Evolutionary conservation across 2,888 invertebrate species (phyloP).

Genomic region (Nomada goodeniana): DNA sequence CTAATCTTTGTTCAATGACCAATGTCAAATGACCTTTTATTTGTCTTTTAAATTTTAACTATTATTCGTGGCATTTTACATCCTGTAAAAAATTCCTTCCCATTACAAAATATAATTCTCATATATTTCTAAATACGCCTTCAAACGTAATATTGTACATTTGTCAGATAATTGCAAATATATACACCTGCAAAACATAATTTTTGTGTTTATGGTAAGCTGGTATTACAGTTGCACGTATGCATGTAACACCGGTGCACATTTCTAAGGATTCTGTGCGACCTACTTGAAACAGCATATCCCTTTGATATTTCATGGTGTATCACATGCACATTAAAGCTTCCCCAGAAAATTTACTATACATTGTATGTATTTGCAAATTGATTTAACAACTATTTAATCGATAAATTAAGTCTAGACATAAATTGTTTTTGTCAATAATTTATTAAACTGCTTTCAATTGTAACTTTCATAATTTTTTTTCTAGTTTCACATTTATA

Average conservation of each 20-base stretch:
- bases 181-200: slow-evolving; percentile 1
- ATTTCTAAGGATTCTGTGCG: slow-evolving; percentile 68
- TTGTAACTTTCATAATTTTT: neutral
- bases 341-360: slow-evolving; percentile 2
- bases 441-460: neutral
- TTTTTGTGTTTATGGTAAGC: slow-evolving; percentile 25
- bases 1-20: slow-evolving; percentile 2
- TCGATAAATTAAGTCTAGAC: neutral
- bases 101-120: neutral
- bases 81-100: neutral
- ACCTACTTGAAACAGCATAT: slow-evolving; percentile 61
- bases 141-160: neutral
- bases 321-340: slow-evolving; percentile 23
- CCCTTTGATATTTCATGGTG: slow-evolving; percentile 48
- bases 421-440: neutral
- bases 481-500: slow-evolving; percentile 9
- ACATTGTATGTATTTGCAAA: neutral
- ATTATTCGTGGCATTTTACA: neutral
- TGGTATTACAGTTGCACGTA: slow-evolving; percentile 23
- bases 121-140: neutral
- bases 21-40: neutral
- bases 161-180: neutral
- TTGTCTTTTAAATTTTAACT: neutral
- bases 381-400: slow-evolving; percentile 12
- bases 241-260: slow-evolving; percentile 25